Base-by-base conservation (phyloP, 1,140 invertebrate genomes). In the Drosophila littoralis region DNA sequence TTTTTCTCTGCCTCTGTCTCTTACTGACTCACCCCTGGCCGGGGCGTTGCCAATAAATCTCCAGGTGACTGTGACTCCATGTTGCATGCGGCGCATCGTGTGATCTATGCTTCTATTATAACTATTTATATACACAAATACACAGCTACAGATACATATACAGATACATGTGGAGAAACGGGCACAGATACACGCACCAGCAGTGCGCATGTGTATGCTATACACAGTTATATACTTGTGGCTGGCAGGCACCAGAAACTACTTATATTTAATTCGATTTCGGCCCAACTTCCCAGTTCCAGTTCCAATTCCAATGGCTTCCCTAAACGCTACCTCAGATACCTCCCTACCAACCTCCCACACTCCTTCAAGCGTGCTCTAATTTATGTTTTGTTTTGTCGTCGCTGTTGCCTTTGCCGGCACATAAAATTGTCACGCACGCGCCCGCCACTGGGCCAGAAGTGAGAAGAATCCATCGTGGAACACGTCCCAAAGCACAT, bases 61-160 rank as follows among this genome's bases (percentile, higher is more conserved):
- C 40, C 67, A 79, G 85, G 70, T 90, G 83, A 88, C 84, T 74
- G 46, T 64, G 85, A 89, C 84, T 90, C 85, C 84, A 89, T 90
- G 84, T 89, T 89, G 85, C 84, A 89, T 89, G 85, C 81, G 71
- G 84, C 81, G 70, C 77, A 89, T 73, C 70, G 85, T 84, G 85
- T 89, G 84, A 89, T 89, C 85, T 89, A 89, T 90, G 85, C 85
- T 89, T 84, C 80, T 90, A 89, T 89, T 89, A 89, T 75, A 90
- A 89, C 78, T 75, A 78, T 76, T 78, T 85, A 75, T 79, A 73
- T 61, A 81, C 43, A 63, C 54, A 55, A 57, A 60, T 33, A 69
- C 51, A 60, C 33, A 32, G 17, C 22, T n/a, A 65, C 74, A 77
- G 33, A 40, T 15, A 50, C 12, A 48, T n/a, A 38, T 52, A 73